phyloP scores from a whole-genome alignment of 2,113 vertebrate species.

The Calonectris borealis region DNA sequence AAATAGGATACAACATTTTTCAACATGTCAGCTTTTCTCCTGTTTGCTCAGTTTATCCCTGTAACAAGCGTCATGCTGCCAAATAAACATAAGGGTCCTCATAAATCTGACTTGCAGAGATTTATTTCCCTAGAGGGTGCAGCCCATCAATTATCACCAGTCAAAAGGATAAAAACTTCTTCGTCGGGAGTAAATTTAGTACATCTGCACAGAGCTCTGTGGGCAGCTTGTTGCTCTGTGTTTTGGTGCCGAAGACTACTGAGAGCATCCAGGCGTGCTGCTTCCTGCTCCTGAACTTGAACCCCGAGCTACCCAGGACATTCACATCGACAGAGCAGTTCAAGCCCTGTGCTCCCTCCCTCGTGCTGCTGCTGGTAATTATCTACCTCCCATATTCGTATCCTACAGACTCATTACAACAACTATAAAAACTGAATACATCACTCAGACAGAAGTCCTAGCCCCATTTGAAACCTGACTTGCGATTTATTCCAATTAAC shows the following conservation, averaged over 20 bases:
- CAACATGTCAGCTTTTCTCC: not conserved
- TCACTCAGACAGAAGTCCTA: not conserved
- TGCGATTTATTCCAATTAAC: not conserved
- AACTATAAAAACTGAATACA: rapidly evolving
- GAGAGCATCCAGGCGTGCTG: not conserved
- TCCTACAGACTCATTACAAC: too few relatives aligned
- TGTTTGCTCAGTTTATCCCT: constrained; percentile 51
- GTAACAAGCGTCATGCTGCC: constrained; percentile 58
- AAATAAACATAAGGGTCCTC: constrained; percentile 63
- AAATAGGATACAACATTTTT: not conserved
- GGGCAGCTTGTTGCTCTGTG: not conserved
- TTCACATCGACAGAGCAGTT: rapidly evolving
- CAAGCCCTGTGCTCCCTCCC: not conserved
- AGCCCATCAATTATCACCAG: constrained; percentile 66
- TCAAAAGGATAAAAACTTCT: constrained; percentile 32
- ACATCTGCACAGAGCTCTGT: rapidly evolving
- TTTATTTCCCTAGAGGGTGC: constrained; percentile 56
- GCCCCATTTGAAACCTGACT: rapidly evolving
- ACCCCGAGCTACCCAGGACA: not conserved
- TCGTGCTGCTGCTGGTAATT: not conserved
- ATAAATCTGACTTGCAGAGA: constrained; percentile 61
- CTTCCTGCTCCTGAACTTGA: not conserved
- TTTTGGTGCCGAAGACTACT: not conserved
- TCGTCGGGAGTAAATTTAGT: not conserved
- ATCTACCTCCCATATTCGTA: rapidly evolving